phyloP scores from a whole-genome alignment of 1,140 invertebrate genomes.

The Brachionus sp. region DNA sequence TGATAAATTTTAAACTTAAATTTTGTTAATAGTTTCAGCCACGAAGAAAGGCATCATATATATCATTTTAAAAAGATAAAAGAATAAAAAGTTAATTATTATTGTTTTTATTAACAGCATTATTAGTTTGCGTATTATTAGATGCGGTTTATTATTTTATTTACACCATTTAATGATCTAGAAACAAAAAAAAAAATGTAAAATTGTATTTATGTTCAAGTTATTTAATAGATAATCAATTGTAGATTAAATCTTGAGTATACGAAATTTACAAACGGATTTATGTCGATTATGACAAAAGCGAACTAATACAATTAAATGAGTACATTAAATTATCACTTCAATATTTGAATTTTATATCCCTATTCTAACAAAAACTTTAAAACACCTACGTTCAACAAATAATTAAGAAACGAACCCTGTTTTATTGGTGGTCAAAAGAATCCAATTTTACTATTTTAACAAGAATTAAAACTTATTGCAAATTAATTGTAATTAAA shows the following conservation, averaged over 20 bases:
- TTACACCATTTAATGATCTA: background rate
- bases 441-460: background rate
- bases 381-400: background rate
- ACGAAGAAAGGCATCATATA: too few relatives aligned
- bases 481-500: constrained; percentile 32
- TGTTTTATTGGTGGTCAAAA: background rate
- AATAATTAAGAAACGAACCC: background rate
- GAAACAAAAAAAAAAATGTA: background rate
- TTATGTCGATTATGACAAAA: background rate
- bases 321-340: background rate
- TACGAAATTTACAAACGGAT: background rate
- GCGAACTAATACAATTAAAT: background rate
- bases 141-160: background rate
- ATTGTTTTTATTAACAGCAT: too few relatives aligned
- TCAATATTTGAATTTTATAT: constrained; percentile 16
- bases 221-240: background rate
- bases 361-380: constrained; percentile 23
- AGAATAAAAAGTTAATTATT: too few relatives aligned
- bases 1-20: too few relatives aligned
- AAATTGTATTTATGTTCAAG: background rate
- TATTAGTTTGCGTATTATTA: too few relatives aligned
- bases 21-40: too few relatives aligned
- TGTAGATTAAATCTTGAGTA: background rate
- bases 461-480: background rate
- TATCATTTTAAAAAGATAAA: too few relatives aligned